Evolutionary conservation across 2,797 vertebrate species (phyloP).

Genomic region (Sebastes flavidus): DNA sequence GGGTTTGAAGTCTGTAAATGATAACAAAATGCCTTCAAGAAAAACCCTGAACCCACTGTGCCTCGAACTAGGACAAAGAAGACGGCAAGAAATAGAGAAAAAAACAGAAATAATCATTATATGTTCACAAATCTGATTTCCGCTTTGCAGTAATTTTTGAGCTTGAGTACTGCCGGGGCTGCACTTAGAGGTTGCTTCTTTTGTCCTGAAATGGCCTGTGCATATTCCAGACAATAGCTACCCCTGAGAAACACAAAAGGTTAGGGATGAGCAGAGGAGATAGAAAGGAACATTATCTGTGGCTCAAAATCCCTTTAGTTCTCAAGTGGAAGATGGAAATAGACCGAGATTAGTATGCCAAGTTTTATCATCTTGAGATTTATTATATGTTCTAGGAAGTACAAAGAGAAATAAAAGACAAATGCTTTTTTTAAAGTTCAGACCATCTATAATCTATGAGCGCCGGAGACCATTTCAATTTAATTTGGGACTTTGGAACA

Average conservation of each 20-base stretch:
- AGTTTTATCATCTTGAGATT: slow-evolving; percentile 66
- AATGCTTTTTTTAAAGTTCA: slow-evolving; percentile 56
- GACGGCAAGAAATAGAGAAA: background rate
- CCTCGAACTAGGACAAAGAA: background rate
- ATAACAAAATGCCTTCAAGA: background rate
- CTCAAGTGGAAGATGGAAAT: slow-evolving; percentile 68
- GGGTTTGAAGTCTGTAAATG: background rate
- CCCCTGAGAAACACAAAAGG: slow-evolving; percentile 66
- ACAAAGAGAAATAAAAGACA: slow-evolving; percentile 67
- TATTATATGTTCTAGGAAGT: slow-evolving; percentile 61
- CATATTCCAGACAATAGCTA: slow-evolving; percentile 62
- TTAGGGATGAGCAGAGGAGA: slow-evolving; percentile 58
- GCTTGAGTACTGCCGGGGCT: slow-evolving; percentile 5
- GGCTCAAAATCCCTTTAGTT: slow-evolving; percentile 65
- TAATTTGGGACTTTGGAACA: slow-evolving; percentile 59
- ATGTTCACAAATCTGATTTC: slow-evolving; percentile 24
- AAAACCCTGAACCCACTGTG: background rate
- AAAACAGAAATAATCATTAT: background rate
- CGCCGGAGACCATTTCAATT: slow-evolving; percentile 50
- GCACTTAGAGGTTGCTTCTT: slow-evolving; percentile 26
- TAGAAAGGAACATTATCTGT: slow-evolving; percentile 65
- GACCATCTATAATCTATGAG: slow-evolving; percentile 57
- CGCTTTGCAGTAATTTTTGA: slow-evolving; percentile 1
- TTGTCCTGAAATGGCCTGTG: slow-evolving; percentile 51
- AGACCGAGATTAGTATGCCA: slow-evolving; percentile 60